Base-by-base conservation (phyloP, 2,113 vertebrate genomes). In the Conger conger region DNA sequence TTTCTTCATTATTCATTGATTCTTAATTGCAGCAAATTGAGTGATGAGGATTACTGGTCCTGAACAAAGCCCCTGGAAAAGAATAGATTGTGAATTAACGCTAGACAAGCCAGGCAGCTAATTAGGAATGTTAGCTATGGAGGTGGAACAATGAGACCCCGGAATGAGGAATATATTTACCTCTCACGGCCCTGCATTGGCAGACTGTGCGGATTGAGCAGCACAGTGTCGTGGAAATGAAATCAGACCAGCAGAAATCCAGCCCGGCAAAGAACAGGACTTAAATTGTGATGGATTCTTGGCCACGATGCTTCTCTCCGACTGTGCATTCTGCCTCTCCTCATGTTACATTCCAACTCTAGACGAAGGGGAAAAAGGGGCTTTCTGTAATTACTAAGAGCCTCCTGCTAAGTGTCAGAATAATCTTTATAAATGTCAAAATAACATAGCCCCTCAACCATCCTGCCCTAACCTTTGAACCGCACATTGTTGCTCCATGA, bases 61-160 rank as follows among this genome's bases (percentile, higher is more conserved):
- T 23, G 50, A 57, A 82, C 53, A 60, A 60, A 38, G 76, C 23
- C 57, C 57, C 20, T 27, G 57, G 57, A 63, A 63, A 63, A 36
- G 73, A 84, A 54, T 35, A 35, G 33, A 84, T 54, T 79, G 53
- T 20, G 77, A 82, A 82, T 82, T 23, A 68, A 40, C 20, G 18
- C 35, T 15, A 63, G 37, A 27, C 9, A 84, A 42, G 38, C 40
- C 73, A 40, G 27, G 17, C 63, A 76, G 40, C 38, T 83, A 83
- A 83, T 83, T 63, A 83, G 13, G 33, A 83, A 83, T 76, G 40
- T 83, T 68, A 82, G 57, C 20, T 45, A 36, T 42, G 68, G n/a
- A n/a, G n/a, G 37, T 9, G 38, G 79, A 27, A 53, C 18, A 78
- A 35, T 37, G 54, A 68, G 13, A 50, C 13, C n/a, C 18, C 18